A percentile compares a stretch with the other conserved stretches of the same genome.
These are phyloP conservation scores for Ceyx cyanopectus DNA, from an alignment of 2,113 vertebrate species.

Conservation along the genomic window DNA sequence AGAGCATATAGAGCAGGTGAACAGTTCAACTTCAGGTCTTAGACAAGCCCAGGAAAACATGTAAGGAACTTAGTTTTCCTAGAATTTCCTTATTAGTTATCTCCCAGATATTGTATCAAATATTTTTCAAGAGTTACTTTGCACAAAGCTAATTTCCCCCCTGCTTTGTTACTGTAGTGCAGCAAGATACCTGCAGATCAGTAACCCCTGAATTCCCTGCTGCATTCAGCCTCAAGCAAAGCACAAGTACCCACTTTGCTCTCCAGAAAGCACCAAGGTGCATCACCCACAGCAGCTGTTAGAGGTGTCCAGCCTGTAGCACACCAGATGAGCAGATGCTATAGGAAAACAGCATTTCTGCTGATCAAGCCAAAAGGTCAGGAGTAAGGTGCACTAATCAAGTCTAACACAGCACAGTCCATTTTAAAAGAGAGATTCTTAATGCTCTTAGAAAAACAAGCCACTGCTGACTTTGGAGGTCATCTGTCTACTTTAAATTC, in stretches of 20 bases:
- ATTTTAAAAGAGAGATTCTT: background rate
- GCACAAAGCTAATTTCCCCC: background rate
- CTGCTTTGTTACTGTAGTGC: no score
- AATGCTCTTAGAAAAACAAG: background rate
- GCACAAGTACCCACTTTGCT: background rate
- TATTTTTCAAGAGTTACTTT: background rate
- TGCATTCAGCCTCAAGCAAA: background rate
- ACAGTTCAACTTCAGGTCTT: background rate
- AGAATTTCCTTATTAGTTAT: background rate
- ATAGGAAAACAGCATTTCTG: background rate
- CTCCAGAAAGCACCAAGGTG: background rate
- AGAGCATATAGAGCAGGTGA: background rate
- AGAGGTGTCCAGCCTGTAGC: background rate
- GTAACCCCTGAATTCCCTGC: background rate
- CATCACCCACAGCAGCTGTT: background rate
- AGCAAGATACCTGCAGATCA: background rate
- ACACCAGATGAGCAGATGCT: background rate
- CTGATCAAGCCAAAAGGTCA: background rate
- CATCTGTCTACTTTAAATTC: background rate
- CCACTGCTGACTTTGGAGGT: background rate
- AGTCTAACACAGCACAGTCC: background rate
- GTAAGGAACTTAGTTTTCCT: background rate
- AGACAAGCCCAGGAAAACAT: background rate
- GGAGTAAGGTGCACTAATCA: background rate
- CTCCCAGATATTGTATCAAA: background rate